Evolutionary conservation across 1,140 invertebrate species (phyloP), one percentile per base, ranked within the genome.

Genomic region (Parasteatoda tepidariorum): DNA sequence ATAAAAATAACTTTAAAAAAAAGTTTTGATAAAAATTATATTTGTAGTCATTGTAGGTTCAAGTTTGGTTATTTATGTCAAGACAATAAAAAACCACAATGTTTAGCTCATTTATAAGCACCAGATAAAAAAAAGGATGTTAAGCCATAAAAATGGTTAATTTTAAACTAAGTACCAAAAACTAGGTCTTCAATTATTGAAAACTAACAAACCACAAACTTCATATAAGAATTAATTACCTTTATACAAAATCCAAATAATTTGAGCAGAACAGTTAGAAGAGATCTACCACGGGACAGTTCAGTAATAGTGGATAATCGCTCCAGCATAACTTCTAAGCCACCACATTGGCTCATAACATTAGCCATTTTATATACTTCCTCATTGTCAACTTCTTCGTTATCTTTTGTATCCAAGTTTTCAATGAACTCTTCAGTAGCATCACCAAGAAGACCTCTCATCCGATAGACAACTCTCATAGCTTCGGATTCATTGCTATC

Each of bases 341-440:
- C 97, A 61, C 95, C 95, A 90, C 94, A 95, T 81, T 95, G 92
- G 9, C 92, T 93, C 86, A 97, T 92, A n/a, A 94, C 93, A 87
- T 92, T 91, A 3, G 92, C 92, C 91, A 93, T 91, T 86, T 93
- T 93, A 88, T 97, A 99, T 0, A 97, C 93, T 88, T 97, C 95
- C 88, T 99, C 97, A 86, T 97, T 96, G 88, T 99, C 96, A 0
- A 97, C 93, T 84, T 95, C 93, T 87, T 96, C 94, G 85, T 96
- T 95, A 85, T 93, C 94, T 85, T 95, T 96, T n/a, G 92, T 93
- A 66, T 95, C 96, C 24, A 99, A 90, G 3, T 94, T 96, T 90
- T 99, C 97, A 15, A 99, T 95, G 90, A 99, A 99, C 89, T 99
- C 97, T 88, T 99, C 98, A 0, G 98, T 99, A 1, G 98, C 97